Evolutionary conservation across 2,113 vertebrate genomes (phyloP).

Genomic region (Myotis lucifugus): DNA sequence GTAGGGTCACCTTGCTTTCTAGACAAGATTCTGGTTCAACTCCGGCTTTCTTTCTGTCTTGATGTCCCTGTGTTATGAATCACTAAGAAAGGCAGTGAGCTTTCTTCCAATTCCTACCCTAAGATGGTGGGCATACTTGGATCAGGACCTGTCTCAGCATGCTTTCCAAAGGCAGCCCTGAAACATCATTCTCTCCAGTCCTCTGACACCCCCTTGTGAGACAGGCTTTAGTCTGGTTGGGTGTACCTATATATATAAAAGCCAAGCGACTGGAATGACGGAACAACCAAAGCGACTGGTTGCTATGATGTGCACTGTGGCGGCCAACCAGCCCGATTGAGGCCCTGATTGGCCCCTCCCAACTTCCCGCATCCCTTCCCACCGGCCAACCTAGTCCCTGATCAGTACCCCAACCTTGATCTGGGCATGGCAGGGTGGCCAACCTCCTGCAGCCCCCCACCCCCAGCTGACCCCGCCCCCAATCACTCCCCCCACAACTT

Average conservation of each 20-base stretch:
- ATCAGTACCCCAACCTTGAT: too few species aligned
- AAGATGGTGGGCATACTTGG: background rate
- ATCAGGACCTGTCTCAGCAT: background rate
- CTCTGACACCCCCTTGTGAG: background rate
- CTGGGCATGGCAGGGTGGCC: too few species aligned
- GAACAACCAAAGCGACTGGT: too few species aligned
- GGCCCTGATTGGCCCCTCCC: too few species aligned
- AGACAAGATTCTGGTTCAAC: background rate
- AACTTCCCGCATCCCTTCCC: too few species aligned
- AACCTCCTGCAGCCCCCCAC: too few species aligned
- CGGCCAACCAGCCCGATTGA: too few species aligned
- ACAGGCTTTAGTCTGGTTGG: background rate
- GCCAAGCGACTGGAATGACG: too few species aligned
- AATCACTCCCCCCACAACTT: too few species aligned
- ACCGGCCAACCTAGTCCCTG: rapidly evolving
- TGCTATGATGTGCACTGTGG: too few species aligned
- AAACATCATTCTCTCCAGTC: background rate
- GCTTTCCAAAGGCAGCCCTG: background rate
- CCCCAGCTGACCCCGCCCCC: too few species aligned
- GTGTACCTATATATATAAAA: background rate
- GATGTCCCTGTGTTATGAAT: background rate
- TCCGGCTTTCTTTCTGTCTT: background rate
- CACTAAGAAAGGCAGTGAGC: background rate
- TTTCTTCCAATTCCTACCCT: background rate
- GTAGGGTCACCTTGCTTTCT: background rate